phyloP scores from a whole-genome alignment of 2,888 invertebrate species.

The Pomacea canaliculata region DNA sequence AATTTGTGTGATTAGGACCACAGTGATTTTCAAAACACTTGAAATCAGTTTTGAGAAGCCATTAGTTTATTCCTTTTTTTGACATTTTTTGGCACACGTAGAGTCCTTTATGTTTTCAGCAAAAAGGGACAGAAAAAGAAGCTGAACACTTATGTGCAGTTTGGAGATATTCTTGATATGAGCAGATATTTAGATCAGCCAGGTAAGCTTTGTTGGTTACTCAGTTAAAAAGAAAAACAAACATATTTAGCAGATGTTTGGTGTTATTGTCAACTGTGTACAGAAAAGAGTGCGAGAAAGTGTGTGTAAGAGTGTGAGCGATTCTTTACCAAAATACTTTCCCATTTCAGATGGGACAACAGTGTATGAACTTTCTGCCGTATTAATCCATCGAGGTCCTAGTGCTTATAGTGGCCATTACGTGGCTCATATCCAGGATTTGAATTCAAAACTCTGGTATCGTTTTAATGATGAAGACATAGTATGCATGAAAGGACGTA shows the following conservation, averaged over 20 bases:
- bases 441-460: constrained; percentile 74
- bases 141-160: constrained; percentile 74
- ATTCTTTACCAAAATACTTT: neutral
- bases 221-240: neutral
- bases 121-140: constrained; percentile 76
- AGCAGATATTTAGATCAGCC: constrained; percentile 62
- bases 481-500: constrained; percentile 68
- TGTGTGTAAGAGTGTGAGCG: no score
- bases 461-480: constrained; percentile 77
- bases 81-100: no score
- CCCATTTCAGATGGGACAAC: constrained; percentile 30
- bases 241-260: no score
- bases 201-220: constrained; percentile 7
- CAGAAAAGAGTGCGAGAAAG: no score
- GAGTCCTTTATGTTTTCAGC: constrained; percentile 61
- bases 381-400: constrained; percentile 77
- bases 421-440: constrained; percentile 74
- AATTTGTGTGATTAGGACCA: no score
- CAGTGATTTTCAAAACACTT: no score
- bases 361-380: constrained; percentile 75
- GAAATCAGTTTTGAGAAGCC: no score
- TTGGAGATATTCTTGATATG: constrained; percentile 77
- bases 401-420: constrained; percentile 80
- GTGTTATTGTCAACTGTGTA: no score
- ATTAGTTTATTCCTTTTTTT: no score